These are phyloP conservation scores for Plectropomus leopardus DNA, from an alignment of 2,113 vertebrate species.

Conservation along the genomic window DNA sequence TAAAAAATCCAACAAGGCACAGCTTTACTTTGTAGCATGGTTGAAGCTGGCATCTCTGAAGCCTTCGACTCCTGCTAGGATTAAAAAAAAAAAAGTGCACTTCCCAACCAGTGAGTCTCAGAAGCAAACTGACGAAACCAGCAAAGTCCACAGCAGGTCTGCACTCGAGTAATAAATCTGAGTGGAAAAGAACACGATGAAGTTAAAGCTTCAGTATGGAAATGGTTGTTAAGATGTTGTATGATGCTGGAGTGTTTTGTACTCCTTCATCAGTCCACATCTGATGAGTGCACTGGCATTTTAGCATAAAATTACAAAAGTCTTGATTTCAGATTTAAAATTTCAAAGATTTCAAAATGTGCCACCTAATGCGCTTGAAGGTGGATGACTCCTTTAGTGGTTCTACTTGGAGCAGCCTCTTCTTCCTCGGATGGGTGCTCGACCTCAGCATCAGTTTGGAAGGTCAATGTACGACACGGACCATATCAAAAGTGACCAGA, in stretches of 20 bases:
- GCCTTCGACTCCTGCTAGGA: conserved; percentile 53
- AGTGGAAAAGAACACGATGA: conserved; percentile 3
- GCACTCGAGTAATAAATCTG: conserved; percentile 15
- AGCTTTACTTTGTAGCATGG: conserved; percentile 46
- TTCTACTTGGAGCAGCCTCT: not conserved
- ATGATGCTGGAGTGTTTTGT: not conserved
- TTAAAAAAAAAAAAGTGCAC: conserved; percentile 63
- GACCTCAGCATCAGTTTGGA: not conserved
- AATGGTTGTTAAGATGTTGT: not conserved
- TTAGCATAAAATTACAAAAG: conserved; percentile 29
- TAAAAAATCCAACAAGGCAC: conserved; percentile 64
- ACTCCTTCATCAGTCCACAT: not conserved
- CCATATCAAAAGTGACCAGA: not conserved
- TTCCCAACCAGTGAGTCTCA: conserved; percentile 51
- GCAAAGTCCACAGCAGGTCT: not conserved
- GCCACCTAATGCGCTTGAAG: not conserved
- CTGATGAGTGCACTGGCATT: conserved; percentile 6
- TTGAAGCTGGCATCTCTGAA: conserved; percentile 38
- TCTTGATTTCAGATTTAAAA: conserved; percentile 28
- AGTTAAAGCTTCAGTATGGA: conserved; percentile 45
- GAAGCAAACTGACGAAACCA: conserved; percentile 37
- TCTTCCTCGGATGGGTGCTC: not conserved
- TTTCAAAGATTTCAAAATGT: too few relatives aligned
- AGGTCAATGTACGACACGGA: not conserved
- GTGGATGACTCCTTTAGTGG: conserved; percentile 34